phyloP scores from a whole-genome alignment of 2,888 invertebrate species.

The Prosapia bicincta region DNA sequence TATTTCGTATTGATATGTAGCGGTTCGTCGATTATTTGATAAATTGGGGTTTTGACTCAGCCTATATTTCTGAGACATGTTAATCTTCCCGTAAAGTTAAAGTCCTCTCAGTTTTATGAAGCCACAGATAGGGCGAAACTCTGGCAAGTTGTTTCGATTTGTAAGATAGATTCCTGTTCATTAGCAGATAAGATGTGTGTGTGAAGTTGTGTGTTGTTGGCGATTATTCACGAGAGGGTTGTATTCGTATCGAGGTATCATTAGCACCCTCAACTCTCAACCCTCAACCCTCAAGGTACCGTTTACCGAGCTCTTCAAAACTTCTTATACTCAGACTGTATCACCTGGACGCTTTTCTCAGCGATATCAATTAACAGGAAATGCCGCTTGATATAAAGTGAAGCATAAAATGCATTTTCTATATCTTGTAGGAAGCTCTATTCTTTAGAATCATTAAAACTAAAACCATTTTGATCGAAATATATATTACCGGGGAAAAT shows the following conservation, averaged over 20 bases:
- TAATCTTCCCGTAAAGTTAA: not conserved
- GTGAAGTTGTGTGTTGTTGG: slow-evolving; percentile 12
- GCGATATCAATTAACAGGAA: not conserved
- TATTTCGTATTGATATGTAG: too few species aligned
- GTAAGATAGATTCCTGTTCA: slow-evolving; percentile 23
- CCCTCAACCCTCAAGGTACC: not conserved
- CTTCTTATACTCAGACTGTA: not conserved
- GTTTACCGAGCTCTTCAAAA: not conserved
- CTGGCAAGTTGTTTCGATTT: not conserved
- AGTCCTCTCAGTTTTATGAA: not conserved
- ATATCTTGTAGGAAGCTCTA: too few species aligned
- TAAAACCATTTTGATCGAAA: too few species aligned
- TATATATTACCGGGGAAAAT: too few species aligned
- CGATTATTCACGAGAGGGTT: slow-evolving; percentile 26
- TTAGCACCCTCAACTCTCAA: slow-evolving; percentile 5
- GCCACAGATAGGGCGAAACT: not conserved
- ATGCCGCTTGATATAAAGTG: too few species aligned
- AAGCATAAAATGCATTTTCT: too few species aligned
- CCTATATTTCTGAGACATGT: too few species aligned
- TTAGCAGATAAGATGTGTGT: slow-evolving; percentile 30
- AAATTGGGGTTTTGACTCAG: too few species aligned
- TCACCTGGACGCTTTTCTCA: not conserved
- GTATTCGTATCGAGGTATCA: slow-evolving; percentile 12
- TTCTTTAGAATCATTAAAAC: too few species aligned
- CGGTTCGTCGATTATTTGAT: too few species aligned